Evolutionary conservation across 2,113 vertebrate species (phyloP), one percentile per base, ranked within the genome.

Genomic region (Phainopepla nitens): DNA sequence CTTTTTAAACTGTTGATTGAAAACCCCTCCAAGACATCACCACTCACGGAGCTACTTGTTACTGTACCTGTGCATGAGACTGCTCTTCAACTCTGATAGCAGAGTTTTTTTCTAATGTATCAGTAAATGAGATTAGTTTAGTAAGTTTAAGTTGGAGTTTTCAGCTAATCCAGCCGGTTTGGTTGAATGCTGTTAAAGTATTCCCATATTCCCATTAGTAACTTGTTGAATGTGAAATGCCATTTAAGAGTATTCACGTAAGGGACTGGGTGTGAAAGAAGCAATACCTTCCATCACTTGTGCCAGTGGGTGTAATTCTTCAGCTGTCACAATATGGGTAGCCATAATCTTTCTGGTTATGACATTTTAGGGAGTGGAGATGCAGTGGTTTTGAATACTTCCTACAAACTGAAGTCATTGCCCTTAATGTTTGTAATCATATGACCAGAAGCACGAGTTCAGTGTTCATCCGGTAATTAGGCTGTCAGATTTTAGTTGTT

Each of bases 391-490:
- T 54, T 65, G 58, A 94, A 77, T 82, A 35, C 36, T 80, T 94
- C 12, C 7, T 50, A 28, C 29, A 72, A 60, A 49, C 29, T 58
- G 0, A 61, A 81, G 50, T 93, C 76, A 92, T 16, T 91, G 66
- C 11, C 24, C 5, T n/a, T 73, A 47, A 36, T 72, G 66, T 89
- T 90, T 82, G 62, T 29, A 69, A 49, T 96, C 94, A 86, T 95
- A 79, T 96, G 93, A 97, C 44, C 82, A 25, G 69, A 62, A 90
- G 47, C 92, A 92, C 35, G 94, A 96, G 80, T 89, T 94, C 5
- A 4, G 15, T 73, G 36, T 87, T 82, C 84, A 61, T 81, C 9
- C 5, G 4, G 51, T 83, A 41, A 64, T 31, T 70, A 39, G 27
- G 25, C 29, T 82, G 39, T 42, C 12, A 21, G 16, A 13, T 87